Base-by-base conservation (phyloP, 1,140 invertebrate genomes). In the Metaphire vulgaris region DNA sequence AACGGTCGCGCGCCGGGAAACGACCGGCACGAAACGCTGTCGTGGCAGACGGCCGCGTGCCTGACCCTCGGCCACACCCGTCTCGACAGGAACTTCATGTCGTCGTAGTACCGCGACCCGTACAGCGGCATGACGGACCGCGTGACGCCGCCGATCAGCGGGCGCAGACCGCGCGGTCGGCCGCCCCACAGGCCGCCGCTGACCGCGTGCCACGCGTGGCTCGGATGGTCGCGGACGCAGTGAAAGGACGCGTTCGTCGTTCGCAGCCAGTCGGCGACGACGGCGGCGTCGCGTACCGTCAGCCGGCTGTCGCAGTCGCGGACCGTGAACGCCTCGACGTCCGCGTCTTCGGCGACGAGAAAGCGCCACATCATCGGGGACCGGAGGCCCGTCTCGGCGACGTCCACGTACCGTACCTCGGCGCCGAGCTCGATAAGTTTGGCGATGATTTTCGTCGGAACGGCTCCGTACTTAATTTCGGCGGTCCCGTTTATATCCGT, bases 241-340 rank as follows among this genome's bases (percentile, higher is more conserved):
- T 84, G 83, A 29, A 83, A 79, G 1, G 80, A 71, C 26, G 79
- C 78, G 1, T 78, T 78, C 16, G 78, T 80, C 32, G 73, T 74
- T n/a, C n/a, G n/a, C 2, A 83, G 75, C 82, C 83, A 85, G 65
- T 82, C 79, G 1, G 72, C 6, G 0, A 85, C 81, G n/a, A 81
- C 83, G 14, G 76, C 81, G 1, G 78, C 77, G 78, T 85, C 84
- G 41, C 84, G 72, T 28, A 72, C 21, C 0, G 76, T 76, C 1
- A 82, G 74, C 15, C 74, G 33, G 66, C 79, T 81, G 74, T 84
- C 83, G 0, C 81, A 31, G 76, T 85, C 84, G 28, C 84, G 74
- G 15, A 81, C 77, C n/a, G 83, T 67, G 74, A 84, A 84, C 41
- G 80, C 66, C n/a, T 82, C 79, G 14, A 85, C 84, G 1, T 77